Conservation (phyloP, 2,888 invertebrate species). For the Diachrysia chrysitis region DNA sequence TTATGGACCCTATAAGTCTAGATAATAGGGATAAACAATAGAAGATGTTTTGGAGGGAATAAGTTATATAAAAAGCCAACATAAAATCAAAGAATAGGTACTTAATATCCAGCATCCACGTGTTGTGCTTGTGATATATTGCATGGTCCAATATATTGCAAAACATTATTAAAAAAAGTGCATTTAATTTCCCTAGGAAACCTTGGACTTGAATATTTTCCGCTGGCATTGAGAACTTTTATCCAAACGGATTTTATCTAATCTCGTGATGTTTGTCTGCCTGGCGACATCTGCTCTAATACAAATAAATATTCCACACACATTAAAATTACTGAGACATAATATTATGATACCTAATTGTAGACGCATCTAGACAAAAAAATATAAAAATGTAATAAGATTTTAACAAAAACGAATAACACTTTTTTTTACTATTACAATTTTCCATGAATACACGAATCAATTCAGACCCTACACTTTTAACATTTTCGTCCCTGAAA, state of each 20-base stretch:
- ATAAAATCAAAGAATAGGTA: no score
- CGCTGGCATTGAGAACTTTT: conserved; percentile 35
- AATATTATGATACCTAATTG: background rate
- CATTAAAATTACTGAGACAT: background rate
- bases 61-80: no score
- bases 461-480: no score
- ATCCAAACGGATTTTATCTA: conserved; percentile 39
- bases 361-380: background rate
- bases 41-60: no score
- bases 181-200: conserved; percentile 47
- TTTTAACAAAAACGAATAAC: no score
- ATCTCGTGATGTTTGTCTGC: conserved; percentile 19
- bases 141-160: background rate
- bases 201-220: conserved; percentile 15
- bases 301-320: background rate
- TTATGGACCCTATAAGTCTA: no score
- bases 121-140: background rate
- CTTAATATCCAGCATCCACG: conserved; percentile 10
- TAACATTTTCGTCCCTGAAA: no score
- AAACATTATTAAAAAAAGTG: conserved; percentile 14
- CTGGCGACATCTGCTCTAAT: conserved; percentile 3
- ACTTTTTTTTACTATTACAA: no score
- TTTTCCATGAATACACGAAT: no score
- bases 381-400: background rate
- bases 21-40: no score